Base-by-base conservation (phyloP, 1,140 invertebrate species). In the Asobara japonica region DNA sequence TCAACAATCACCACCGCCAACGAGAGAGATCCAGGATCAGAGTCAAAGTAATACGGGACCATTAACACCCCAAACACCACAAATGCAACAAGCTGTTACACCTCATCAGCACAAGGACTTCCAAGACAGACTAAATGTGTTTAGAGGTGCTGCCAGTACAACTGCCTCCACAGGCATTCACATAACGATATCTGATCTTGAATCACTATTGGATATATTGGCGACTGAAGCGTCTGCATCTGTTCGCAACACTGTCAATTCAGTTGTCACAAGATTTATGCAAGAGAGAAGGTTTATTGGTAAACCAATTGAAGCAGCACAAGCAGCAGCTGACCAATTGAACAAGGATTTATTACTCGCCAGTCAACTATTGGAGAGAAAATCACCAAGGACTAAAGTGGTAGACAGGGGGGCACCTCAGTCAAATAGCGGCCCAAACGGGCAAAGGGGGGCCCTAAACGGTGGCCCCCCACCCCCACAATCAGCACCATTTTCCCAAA, bases 221-320 rank as follows among this genome's bases (percentile, higher is more conserved):
- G 98, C 98, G 87, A 92, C 91, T 36, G 96, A 98, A 89, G 94
- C 98, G 70, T 93, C 93, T 13, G 91, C 94, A 65, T 95, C 94
- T 4, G 83, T 97, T 48, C 91, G 93, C 4, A 93, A 92, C 71
- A 88, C 97, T n/a, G 95, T 98, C 72, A 96, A 98, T 85, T 94
- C 92, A 8, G 94, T 97, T 65, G 90, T 98, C 51, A 92, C 92
- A 13, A 91, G 94, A 74, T 96, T 95, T 80, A 90, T 95, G 41
- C 94, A 96, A 74, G 94, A 95, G 80, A 90, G 92, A 69, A 89
- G 92, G 75, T 91, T 92, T 75, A 88, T 93, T 69, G 91, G 91
- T 56, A 95, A 95, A 81, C 93, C 94, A 80, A 91, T 91, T 48
- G 93, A 95, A 78, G 91, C 90, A 22, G 91, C 91, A 11, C 91